Evolutionary conservation across 2,113 vertebrate genomes (phyloP), one percentile per base, ranked within the genome.

Genomic region (Oryzias curvinotus): DNA sequence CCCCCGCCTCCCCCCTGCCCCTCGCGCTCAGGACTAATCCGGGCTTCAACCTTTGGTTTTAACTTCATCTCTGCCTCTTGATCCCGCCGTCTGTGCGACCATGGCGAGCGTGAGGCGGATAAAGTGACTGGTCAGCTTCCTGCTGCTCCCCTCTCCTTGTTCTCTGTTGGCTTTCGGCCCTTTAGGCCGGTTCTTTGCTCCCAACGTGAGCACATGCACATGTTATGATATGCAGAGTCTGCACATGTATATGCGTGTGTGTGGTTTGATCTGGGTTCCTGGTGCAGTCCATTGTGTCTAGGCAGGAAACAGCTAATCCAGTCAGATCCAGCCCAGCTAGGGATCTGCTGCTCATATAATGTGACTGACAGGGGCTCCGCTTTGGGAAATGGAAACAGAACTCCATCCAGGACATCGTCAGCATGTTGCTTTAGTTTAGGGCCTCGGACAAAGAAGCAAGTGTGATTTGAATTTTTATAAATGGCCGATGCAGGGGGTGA

Each of bases 291-390:
- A 75, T 88, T 88, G 79, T 87, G 79, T 66, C 52, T 5, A 55
- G 67, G 77, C 83, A 89, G 87, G 86, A 86, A 88, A 84, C 73
- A 19, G 75, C 77, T 89, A 87, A 89, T 89, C 86, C 84, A 69
- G 69, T 76, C 73, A 62, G 62, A 81, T 73, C 82, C 50, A 59
- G 41, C 69, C 30, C 79, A 71, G 77, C 56, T 68, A 73, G 81
- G 59, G 77, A 76, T 53, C 80, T 71, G 77, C 52, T 64, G 78
- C 50, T 80, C 57, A 46, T 55, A 69, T 77, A 73, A 75, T 75
- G 46, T 57, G 57, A 69, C 53, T 42, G 56, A 68, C 69, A 76
- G 73, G 52, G 69, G 57, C 59, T 68, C 58, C 44, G 53, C 57
- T 43, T 19, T 70, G 62, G 48, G 36, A 68, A 41, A 68, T 5